phyloP scores from a whole-genome alignment of 2,113 vertebrate genomes.

The Ginglymostoma cirratum region DNA sequence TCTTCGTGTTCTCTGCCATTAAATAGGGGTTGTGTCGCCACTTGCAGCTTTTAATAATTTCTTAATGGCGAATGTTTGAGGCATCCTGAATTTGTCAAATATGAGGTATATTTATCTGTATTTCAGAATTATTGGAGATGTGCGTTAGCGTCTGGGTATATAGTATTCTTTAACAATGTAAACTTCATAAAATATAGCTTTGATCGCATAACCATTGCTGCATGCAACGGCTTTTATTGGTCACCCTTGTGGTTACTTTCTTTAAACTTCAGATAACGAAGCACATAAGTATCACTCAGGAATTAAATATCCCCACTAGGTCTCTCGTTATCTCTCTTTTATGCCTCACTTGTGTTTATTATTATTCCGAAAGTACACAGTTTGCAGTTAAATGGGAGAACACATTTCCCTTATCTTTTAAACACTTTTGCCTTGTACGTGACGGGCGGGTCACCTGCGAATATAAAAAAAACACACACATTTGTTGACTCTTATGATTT shows the following conservation, averaged over 20 bases:
- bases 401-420: neutral
- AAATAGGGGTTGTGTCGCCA: too few species aligned
- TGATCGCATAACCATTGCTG: neutral
- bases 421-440: neutral
- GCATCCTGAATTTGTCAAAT: neutral
- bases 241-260: neutral
- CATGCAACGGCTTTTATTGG: neutral
- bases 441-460: neutral
- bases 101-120: too few species aligned
- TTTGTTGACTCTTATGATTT: neutral
- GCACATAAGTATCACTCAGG: neutral
- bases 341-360: neutral
- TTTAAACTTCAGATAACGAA: neutral
- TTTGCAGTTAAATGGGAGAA: slow-evolving; percentile 2
- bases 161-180: too few species aligned
- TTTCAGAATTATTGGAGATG: neutral
- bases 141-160: too few species aligned
- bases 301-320: neutral
- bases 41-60: neutral
- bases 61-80: neutral
- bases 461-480: neutral
- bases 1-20: neutral
- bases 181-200: neutral
- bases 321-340: neutral
- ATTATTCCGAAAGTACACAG: neutral